Base-by-base conservation (phyloP, 2,888 invertebrate species). In the Hirtodrosophila trivittata region DNA sequence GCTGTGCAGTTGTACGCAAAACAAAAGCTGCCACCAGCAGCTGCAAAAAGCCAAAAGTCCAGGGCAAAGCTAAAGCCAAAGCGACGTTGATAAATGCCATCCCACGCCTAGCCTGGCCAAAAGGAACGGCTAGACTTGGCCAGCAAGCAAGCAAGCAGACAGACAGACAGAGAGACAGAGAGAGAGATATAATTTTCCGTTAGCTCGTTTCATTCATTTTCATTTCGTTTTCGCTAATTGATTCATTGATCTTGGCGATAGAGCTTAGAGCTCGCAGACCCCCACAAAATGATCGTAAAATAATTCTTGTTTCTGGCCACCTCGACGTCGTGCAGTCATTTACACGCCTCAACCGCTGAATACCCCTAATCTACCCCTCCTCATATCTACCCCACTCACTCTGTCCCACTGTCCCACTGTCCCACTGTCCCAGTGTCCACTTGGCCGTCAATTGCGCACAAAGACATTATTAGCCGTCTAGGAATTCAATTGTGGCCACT, bases 31-130 rank as follows among this genome's bases (percentile, higher is more conserved):
- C 42, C 3, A 21, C 12, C 32, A 21, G 16, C 58, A 72, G 57
- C 68, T 50, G 51, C 71, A 60, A 52, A 50, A 51, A 21, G 25
- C 25, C 6, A 25, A 25, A 25, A 6, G 3, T 25, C 4, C 25
- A 28, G 7, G 55, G 26, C 41, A 18, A 12, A 41, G 43, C 12
- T 41, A 43, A 56, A 71, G 63, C 68, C 57, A 72, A 75, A 71
- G 66, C 72, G 87, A 87, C 87, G 58, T 87, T 87, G 88, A 87
- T 86, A 87, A 87, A 87, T 88, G 82, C 78, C 88, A 87, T 86
- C 88, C 87, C 87, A 87, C 87, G 87, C 87, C 87, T 70, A 59
- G 50, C 63, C 56, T 16, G 42, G 30, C 69, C 10, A 12, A 30
- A 32, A 46, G 33, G 42, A 35, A 16, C 18, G 37, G 25, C 6